A percentile compares a stretch with the other conserved stretches of the same genome.
Evolutionary conservation across 2,888 invertebrate genomes (phyloP).

Genomic region (Pterostichus niger): DNA sequence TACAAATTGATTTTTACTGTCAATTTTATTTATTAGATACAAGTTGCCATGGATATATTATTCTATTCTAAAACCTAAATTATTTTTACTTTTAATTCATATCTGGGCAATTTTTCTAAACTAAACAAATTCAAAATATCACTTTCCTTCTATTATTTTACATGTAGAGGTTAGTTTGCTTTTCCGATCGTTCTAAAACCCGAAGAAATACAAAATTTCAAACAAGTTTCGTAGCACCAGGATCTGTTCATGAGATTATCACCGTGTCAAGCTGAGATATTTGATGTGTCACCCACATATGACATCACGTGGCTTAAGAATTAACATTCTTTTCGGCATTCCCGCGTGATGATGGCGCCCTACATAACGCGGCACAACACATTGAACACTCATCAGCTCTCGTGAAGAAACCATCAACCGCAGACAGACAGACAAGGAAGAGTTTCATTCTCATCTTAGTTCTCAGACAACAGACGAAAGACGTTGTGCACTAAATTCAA

Average conservation of each 20-base stretch:
- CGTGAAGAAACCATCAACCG: background rate
- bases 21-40: no score
- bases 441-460: conserved; percentile 8
- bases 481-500: background rate
- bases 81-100: no score
- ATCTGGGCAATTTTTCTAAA: no score
- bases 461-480: background rate
- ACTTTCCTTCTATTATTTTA: no score
- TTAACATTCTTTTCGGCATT: conserved; percentile 46
- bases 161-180: no score
- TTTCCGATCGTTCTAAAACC: no score
- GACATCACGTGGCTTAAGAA: conserved; percentile 23
- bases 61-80: no score
- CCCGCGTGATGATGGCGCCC: conserved; percentile 32
- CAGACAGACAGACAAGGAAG: conserved; percentile 11
- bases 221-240: background rate
- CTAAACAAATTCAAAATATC: no score
- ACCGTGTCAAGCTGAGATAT: background rate
- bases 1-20: no score
- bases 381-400: conserved; percentile 32
- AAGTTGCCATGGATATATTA: no score
- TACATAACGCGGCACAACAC: conserved; percentile 18
- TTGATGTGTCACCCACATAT: conserved; percentile 10
- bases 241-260: conserved; percentile 20
- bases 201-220: no score